phyloP scores from a whole-genome alignment of 2,797 vertebrate genomes.

The Sebastes itinus region DNA sequence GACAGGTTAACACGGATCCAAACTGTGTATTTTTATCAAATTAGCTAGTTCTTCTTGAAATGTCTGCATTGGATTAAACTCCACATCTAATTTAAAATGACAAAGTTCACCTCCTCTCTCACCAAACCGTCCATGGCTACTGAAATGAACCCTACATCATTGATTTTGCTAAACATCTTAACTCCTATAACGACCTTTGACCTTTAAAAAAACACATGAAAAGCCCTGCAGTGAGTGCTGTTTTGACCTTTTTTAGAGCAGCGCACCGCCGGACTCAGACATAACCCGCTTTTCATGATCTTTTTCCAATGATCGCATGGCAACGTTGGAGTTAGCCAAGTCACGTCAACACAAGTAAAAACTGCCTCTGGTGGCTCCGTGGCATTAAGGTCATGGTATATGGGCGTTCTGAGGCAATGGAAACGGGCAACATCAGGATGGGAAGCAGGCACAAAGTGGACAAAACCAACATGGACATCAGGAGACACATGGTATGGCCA shows the following conservation, averaged over 20 bases:
- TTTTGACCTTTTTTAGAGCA: neutral
- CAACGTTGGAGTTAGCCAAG: slow-evolving; percentile 39
- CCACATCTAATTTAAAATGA: neutral
- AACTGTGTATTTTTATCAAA: neutral
- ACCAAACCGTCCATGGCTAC: neutral
- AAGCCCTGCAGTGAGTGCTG: neutral
- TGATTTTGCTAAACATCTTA: neutral
- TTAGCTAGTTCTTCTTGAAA: neutral
- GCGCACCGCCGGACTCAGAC: slow-evolving; percentile 5
- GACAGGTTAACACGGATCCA: neutral
- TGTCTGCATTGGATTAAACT: neutral
- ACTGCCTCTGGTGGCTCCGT: slow-evolving; percentile 59
- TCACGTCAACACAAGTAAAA: slow-evolving; percentile 66
- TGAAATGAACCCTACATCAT: neutral
- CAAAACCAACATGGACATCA: slow-evolving; percentile 22
- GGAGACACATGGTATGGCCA: neutral
- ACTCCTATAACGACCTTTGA: slow-evolving; percentile 31
- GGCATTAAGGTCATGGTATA: slow-evolving; percentile 64
- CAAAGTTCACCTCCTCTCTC: neutral
- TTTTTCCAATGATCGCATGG: slow-evolving; percentile 67
- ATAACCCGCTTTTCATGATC: slow-evolving; percentile 37
- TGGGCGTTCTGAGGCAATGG: slow-evolving; percentile 67
- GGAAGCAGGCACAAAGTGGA: slow-evolving; percentile 35
- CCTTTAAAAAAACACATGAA: slow-evolving; percentile 7
- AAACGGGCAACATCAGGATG: slow-evolving; percentile 45